Percentiles rank a stretch among this genome's conserved stretches.
Conservation (phyloP, 92 coral and sea anemone species). For the Porites evermanni region DNA sequence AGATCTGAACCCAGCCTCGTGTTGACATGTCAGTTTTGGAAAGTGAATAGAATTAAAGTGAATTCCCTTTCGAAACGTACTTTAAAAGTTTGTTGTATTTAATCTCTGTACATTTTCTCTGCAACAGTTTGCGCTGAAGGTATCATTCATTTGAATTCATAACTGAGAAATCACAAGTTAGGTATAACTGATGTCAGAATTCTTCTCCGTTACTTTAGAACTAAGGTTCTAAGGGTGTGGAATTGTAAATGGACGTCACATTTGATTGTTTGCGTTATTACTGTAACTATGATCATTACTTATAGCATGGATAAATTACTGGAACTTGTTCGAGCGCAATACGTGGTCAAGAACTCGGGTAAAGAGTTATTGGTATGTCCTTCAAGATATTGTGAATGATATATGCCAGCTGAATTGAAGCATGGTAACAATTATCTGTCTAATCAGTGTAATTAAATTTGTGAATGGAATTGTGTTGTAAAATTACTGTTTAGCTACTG, state of each 20-base stretch:
- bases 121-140: background rate
- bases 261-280: background rate
- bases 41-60: background rate
- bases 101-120: background rate
- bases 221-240: conserved; percentile 21
- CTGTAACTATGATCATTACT: conserved; percentile 8
- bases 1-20: background rate
- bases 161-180: no score
- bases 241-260: conserved; percentile 20
- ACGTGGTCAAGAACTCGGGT: background rate
- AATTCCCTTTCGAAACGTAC: background rate
- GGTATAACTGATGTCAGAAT: background rate
- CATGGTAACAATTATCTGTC: no score
- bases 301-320: conserved; percentile 1
- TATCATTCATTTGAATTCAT: no score
- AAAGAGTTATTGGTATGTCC: no score
- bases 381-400: no score
- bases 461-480: no score
- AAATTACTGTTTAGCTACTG: no score
- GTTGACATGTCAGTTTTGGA: background rate
- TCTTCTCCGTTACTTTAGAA: conserved; percentile 1
- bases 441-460: no score
- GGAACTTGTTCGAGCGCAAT: background rate
- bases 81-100: background rate
- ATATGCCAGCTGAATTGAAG: no score